Percentiles rank a stretch among this genome's conserved stretches.
These are phyloP conservation scores for Phalacrocorax carbo DNA, from an alignment of 2,113 vertebrate species.

Conservation along the genomic window DNA sequence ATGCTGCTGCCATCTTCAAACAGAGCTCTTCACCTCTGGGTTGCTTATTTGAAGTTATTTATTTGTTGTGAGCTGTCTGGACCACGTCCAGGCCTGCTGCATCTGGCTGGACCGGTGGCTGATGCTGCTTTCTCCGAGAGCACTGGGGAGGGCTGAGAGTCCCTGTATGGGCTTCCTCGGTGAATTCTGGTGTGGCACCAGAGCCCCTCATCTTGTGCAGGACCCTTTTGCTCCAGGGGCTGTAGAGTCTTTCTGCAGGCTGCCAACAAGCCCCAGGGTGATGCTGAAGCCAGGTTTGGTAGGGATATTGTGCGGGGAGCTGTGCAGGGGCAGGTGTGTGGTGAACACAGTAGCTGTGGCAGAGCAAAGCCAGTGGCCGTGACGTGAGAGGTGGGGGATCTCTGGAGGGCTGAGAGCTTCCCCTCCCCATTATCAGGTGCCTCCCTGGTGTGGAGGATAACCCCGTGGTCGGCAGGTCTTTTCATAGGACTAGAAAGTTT, in stretches of 20 bases:
- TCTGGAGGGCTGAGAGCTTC: background rate
- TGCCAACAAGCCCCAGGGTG: background rate
- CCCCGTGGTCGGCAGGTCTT: background rate
- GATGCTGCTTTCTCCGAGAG: background rate
- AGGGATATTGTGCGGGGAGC: background rate
- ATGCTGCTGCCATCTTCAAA: background rate
- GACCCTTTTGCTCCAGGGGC: background rate
- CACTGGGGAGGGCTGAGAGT: background rate
- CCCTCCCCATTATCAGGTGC: rapidly evolving
- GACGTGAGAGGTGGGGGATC: background rate
- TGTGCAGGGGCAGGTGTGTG: rapidly evolving
- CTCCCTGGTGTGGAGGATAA: background rate
- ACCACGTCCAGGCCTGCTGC: rapidly evolving
- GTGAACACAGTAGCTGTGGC: rapidly evolving
- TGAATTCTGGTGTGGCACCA: rapidly evolving
- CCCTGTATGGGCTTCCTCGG: background rate
- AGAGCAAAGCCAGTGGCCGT: background rate
- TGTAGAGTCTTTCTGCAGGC: rapidly evolving
- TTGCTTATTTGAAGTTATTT: background rate
- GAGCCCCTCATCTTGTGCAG: background rate
- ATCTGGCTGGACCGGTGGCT: background rate
- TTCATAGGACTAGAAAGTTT: background rate
- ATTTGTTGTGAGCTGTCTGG: background rate
- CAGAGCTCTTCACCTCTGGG: background rate
- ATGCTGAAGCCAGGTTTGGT: background rate